These are phyloP conservation scores for Brachyhypopomus occidentalis DNA, from an alignment of 2,113 vertebrate species.

Conservation along the genomic window DNA sequence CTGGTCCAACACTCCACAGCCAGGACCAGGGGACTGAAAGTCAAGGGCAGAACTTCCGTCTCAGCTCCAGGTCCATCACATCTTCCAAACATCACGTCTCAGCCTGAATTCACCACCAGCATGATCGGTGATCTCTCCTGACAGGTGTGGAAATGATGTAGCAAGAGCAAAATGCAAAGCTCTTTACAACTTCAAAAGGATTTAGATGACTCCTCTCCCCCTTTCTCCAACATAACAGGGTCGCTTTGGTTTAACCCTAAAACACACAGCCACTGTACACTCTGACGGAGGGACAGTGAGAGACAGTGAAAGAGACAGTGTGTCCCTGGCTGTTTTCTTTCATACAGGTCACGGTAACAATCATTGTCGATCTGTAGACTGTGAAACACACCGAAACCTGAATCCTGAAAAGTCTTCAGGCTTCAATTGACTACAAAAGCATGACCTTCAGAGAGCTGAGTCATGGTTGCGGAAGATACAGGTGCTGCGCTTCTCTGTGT, in stretches of 20 bases:
- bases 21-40: background rate
- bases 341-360: too few species aligned
- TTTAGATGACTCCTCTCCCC: background rate
- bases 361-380: too few species aligned
- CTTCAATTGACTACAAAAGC: background rate
- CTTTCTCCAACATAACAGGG: background rate
- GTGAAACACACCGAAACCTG: too few species aligned
- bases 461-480: background rate
- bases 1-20: background rate
- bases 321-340: too few species aligned
- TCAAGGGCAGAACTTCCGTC: background rate
- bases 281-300: too few species aligned
- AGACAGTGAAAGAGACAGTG: too few species aligned
- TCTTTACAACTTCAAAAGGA: slow-evolving; percentile 41
- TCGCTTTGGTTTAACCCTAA: slow-evolving; percentile 21
- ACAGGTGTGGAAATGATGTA: background rate
- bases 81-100: slow-evolving; percentile 12
- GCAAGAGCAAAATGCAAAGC: slow-evolving; percentile 42
- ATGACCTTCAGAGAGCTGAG: slow-evolving; percentile 1
- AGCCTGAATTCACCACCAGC: background rate
- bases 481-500: background rate
- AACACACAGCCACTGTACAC: background rate
- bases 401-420: background rate
- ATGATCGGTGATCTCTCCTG: slow-evolving; percentile 22
- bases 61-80: slow-evolving; percentile 4